These are phyloP conservation scores for Drosophila monieri DNA, from an alignment of 2,888 invertebrate species.

Conservation along the genomic window DNA sequence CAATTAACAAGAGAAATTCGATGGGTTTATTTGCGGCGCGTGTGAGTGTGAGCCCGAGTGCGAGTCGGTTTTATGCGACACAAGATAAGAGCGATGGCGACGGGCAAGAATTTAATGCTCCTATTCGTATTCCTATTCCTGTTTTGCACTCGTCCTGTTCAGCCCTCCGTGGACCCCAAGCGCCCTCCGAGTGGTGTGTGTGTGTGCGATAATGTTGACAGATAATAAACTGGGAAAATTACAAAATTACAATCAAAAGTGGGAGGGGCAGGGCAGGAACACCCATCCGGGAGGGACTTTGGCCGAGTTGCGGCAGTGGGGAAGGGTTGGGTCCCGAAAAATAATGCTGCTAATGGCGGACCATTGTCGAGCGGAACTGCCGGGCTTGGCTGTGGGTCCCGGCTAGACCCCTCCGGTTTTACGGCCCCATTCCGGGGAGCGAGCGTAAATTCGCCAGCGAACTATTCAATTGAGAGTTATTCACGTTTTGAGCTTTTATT, in stretches of 20 bases:
- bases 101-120: constrained; percentile 66
- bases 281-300: constrained; percentile 43
- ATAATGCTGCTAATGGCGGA: constrained; percentile 69
- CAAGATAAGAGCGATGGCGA: constrained; percentile 75
- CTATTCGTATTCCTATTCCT: not conserved
- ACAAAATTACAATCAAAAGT: constrained; percentile 76
- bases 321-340: constrained; percentile 30
- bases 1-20: constrained; percentile 78
- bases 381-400: not conserved
- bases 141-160: constrained; percentile 16
- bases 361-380: constrained; percentile 58
- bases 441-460: constrained; percentile 73
- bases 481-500: constrained; percentile 59
- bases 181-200: constrained; percentile 20
- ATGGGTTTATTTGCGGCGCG: constrained; percentile 76
- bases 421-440: constrained; percentile 48
- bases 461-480: constrained; percentile 81
- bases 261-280: not conserved
- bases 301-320: constrained; percentile 56
- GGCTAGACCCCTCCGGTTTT: constrained; percentile 24
- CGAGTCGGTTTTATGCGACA: constrained; percentile 66
- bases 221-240: constrained; percentile 79
- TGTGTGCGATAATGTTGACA: constrained; percentile 77
- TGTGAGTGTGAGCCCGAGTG: constrained; percentile 8
- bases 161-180: constrained; percentile 18